Conservation (phyloP, 2,113 vertebrate species). For the Chionodraco myersi region DNA sequence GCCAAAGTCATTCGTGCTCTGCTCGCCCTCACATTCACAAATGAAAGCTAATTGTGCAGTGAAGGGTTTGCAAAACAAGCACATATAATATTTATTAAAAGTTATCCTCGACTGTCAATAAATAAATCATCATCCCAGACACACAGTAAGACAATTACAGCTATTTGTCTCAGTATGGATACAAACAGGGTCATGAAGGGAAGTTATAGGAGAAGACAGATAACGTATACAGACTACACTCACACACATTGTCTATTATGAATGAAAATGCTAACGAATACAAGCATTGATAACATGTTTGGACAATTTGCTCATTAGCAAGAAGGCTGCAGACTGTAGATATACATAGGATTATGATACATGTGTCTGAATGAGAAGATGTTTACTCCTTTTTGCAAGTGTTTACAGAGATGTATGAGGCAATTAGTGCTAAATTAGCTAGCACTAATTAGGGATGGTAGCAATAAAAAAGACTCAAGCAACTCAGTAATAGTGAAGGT, state of each 20-base stretch:
- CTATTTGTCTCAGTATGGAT: not conserved
- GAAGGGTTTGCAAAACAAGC: conserved; percentile 7
- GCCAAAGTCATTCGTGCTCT: conserved; percentile 40
- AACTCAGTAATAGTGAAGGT: conserved; percentile 11
- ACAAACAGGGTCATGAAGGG: not conserved
- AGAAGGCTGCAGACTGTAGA: not conserved
- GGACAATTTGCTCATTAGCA: conserved; percentile 11
- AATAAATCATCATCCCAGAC: conserved; percentile 9
- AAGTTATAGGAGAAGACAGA: conserved; percentile 6
- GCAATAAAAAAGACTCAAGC: conserved; percentile 6
- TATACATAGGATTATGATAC: not conserved
- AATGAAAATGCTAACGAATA: not conserved
- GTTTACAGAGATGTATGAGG: conserved; percentile 15
- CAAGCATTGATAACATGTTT: not conserved
- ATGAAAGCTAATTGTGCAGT: conserved; percentile 35
- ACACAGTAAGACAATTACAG: not conserved
- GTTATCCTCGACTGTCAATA: not conserved
- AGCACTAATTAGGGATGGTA: conserved; percentile 2
- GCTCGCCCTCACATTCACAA: conserved; percentile 16
- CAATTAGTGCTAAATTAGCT: conserved; percentile 36
- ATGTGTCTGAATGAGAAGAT: not conserved
- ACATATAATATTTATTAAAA: conserved; percentile 22
- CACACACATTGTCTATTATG: not conserved
- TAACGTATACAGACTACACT: not conserved
- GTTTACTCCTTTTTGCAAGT: conserved; percentile 2